Base-by-base conservation (phyloP, 2,113 vertebrate genomes). In the Mustela nigripes region DNA sequence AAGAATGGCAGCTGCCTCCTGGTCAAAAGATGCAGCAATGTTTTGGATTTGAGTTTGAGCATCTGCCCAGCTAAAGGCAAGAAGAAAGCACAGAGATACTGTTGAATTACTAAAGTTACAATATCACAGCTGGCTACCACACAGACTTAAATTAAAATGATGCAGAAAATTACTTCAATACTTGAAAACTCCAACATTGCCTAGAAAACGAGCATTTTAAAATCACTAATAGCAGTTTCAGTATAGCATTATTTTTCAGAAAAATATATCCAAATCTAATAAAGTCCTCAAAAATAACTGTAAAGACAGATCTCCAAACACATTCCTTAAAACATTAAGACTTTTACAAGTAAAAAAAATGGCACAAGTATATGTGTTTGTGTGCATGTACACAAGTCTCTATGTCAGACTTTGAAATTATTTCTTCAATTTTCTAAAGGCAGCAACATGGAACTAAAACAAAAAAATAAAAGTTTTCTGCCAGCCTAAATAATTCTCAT, bases 11-110 rank as follows among this genome's bases (percentile, higher is more conserved):
- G 99, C 99, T 45, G 99, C 99, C 97, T 99, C 99, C 98, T 99
- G 99, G 94, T 99, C 99, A 80, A 99, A 99, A 76, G 99, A 99
- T 0, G 99, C 99, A 8, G 99, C 99, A 1, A 99, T 99, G 98
- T 99, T 99, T 82, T 99, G 99, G 93, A 99, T 99, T 98, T 99
- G 99, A 0, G 99, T 99, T 98, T 99, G 99, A 87, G 99, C 99
- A 96, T 99, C 99, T 10, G 99, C 99, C 99, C 99, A 99, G 98
- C 99, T 99, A 97, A 84, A 98, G 95, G 94, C 94, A 39, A 91
- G 89, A 60, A 96, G 80, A 91, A 98, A 97, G 90, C 94, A 97
- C 0, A 97, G 56, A 97, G 82, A 83, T 90, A 8, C 60, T 65
- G 18, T 21, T 95, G 5, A 94, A 45, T 91, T 88, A 84, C 28